A percentile compares a stretch with the other conserved stretches of the same genome.
Evolutionary conservation across 2,113 vertebrate species (phyloP).

Genomic region (Octodon degus): DNA sequence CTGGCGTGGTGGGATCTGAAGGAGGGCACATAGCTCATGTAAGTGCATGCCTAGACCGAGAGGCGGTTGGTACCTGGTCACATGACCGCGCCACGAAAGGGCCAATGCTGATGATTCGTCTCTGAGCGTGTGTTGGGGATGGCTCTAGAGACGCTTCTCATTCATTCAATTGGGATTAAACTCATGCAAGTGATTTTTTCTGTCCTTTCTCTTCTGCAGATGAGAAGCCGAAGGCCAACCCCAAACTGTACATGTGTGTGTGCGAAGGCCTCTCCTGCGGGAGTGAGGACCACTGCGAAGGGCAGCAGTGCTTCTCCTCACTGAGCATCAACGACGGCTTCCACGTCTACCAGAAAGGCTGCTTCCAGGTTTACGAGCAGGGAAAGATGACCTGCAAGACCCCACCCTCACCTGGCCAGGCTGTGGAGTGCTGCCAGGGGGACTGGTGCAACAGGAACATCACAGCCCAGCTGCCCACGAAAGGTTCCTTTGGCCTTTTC

Average conservation of each 20-base stretch:
- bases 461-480: slow-evolving; percentile 92
- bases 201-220: slow-evolving; percentile 83
- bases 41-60: background rate
- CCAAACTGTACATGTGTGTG: slow-evolving; percentile 93
- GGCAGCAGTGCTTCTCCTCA: slow-evolving; percentile 96
- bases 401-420: slow-evolving; percentile 94
- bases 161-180: background rate
- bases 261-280: slow-evolving; percentile 96
- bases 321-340: slow-evolving; percentile 91
- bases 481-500: slow-evolving; percentile 83
- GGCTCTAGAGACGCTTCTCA: background rate
- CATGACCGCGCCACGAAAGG: background rate
- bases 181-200: background rate
- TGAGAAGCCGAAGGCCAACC: slow-evolving; percentile 87
- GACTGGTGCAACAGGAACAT: slow-evolving; percentile 97
- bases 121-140: background rate
- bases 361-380: slow-evolving; percentile 97
- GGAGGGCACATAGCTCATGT: background rate
- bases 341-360: slow-evolving; percentile 95
- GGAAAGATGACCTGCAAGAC: slow-evolving; percentile 98
- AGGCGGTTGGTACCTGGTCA: background rate
- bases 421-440: slow-evolving; percentile 96
- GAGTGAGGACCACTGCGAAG: slow-evolving; percentile 91
- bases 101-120: background rate
- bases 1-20: background rate